Base-by-base conservation (phyloP, 2,797 vertebrate genomes). In the Phyllotis vaccarum region DNA sequence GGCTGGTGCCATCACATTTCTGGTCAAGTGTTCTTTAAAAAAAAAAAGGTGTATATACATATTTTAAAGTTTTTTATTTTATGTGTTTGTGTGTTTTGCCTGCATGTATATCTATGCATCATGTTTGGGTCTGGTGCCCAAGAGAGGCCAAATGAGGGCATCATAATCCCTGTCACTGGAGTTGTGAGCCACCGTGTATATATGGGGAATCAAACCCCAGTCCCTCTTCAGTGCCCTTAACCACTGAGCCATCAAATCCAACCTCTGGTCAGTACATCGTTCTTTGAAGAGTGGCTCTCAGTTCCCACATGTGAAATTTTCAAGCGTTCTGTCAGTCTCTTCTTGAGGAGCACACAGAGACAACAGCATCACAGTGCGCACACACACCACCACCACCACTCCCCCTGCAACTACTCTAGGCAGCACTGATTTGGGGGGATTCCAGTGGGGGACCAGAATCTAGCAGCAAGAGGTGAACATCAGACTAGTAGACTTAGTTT, bases 241-340 rank as follows among this genome's bases (percentile, higher is more conserved):
- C 29, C 31, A n/a, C 43, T 49, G 60, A 66, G 60, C 43, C 43
- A 66, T 66, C 62, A 14, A 34, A 19, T 24, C 82, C 29, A 85
- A 43, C 43, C 11, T n/a, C 6, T 16, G 17, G 40, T 75, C 66
- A 92, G 0, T n/a, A n/a, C n/a, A n/a, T 66, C 60, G 43, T 86
- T 86, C 78, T 83, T 88, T 81, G 91, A 89, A 85, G 64, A 78
- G 21, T 66, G 56, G 27, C 54, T 92, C 94, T 93, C 46, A 49
- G 0, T 56, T 96, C 22, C 94, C 62, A 90, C 46, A 66, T 0
- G 0, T 46, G 40, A 78, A 89, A 2, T 62, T 34, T 86, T 43
- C 60, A 91, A 64, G 80, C 2, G 74, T 62, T 14, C 62, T 21
- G 27, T 79, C 29, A 78, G 1, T 92, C 13, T 49, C 68, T 75